Evolutionary conservation across 23 tunicate species (phyloP).

Genomic region (Ciona savignyi): DNA sequence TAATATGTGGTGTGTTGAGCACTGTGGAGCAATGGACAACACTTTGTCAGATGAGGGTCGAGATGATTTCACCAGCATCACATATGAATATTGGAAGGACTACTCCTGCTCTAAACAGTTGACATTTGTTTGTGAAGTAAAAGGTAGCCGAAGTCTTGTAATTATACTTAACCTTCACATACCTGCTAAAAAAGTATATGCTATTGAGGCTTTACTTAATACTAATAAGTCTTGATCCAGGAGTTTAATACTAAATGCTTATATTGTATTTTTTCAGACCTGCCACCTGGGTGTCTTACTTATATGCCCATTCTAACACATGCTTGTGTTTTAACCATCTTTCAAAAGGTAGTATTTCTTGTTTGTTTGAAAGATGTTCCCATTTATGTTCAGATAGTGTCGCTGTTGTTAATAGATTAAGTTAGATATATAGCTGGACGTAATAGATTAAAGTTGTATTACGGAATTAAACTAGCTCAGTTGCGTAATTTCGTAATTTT

Average conservation of each 20-base stretch:
- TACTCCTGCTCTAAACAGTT: slow-evolving; percentile 24
- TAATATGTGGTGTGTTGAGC: slow-evolving; percentile 35
- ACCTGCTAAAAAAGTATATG: too few relatives aligned
- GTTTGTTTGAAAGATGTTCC: too few relatives aligned
- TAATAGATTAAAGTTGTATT: too few relatives aligned
- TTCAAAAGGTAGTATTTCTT: background rate
- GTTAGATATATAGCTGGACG: background rate
- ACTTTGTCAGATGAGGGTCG: slow-evolving; percentile 17
- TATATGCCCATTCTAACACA: slow-evolving; percentile 11
- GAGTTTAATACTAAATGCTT: too few relatives aligned
- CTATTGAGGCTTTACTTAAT: too few relatives aligned
- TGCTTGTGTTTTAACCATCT: slow-evolving; percentile 7
- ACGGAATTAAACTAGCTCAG: too few relatives aligned
- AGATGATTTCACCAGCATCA: slow-evolving; percentile 15
- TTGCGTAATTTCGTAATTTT: too few relatives aligned
- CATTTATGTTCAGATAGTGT: too few relatives aligned
- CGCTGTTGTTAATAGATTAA: background rate
- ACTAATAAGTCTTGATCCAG: too few relatives aligned
- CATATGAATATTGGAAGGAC: slow-evolving; percentile 59
- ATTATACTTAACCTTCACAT: background rate
- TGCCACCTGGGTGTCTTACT: slow-evolving; percentile 11
- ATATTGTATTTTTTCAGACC: slow-evolving; percentile 1
- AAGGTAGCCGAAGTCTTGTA: background rate
- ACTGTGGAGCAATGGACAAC: slow-evolving; percentile 44
- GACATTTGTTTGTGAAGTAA: slow-evolving; percentile 51